These are phyloP conservation scores for Psittacula echo DNA, from an alignment of 2,797 vertebrate species.

Conservation along the genomic window DNA sequence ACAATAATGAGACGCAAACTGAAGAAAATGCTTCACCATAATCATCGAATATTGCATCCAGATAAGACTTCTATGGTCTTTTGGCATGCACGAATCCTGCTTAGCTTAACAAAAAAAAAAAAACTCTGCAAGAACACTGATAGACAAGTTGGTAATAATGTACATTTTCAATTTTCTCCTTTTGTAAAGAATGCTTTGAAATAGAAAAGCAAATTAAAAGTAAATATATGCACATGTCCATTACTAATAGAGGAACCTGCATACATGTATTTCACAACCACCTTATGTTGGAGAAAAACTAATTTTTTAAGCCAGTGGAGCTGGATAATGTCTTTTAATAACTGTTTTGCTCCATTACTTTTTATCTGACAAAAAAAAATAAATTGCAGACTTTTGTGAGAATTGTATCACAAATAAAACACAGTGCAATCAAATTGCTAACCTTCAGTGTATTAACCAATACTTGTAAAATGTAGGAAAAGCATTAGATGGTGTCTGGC, in stretches of 20 bases:
- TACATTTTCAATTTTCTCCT: neutral
- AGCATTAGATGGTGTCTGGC: neutral
- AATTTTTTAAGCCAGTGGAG: conserved; percentile 78
- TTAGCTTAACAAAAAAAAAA: neutral
- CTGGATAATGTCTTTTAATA: conserved; percentile 69
- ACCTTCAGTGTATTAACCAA: neutral
- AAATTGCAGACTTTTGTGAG: conserved; percentile 28
- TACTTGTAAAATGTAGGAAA: neutral
- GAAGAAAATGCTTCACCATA: neutral
- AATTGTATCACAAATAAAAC: conserved; percentile 49
- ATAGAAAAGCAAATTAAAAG: conserved; percentile 31
- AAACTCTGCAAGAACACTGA: neutral
- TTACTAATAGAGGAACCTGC: conserved; percentile 19
- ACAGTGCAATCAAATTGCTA: conserved; percentile 24
- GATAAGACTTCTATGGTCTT: neutral
- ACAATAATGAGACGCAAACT: neutral
- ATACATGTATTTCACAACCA: conserved; percentile 58
- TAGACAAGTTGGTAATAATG: neutral
- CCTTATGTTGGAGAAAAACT: conserved; percentile 59
- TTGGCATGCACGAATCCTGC: neutral
- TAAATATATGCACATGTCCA: neutral
- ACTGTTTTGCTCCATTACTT: conserved; percentile 72
- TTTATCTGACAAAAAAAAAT: conserved; percentile 59
- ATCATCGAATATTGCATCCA: neutral
- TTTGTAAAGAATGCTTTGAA: neutral